These are phyloP conservation scores for Euzetes globulus DNA, from an alignment of 2,888 invertebrate species.

Conservation along the genomic window DNA sequence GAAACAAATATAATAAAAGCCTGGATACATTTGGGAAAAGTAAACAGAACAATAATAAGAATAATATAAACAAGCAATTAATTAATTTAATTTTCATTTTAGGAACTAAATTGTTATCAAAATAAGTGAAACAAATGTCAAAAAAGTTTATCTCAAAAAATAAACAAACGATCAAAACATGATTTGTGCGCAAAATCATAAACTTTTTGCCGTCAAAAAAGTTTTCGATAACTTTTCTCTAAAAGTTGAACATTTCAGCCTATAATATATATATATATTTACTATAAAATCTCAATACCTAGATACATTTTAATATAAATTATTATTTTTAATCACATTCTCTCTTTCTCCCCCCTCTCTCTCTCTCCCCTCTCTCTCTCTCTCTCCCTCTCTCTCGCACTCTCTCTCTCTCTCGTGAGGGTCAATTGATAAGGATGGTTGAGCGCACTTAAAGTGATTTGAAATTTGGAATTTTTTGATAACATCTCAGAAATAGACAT, in stretches of 20 bases:
- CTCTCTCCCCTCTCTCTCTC: no score
- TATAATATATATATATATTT: no score
- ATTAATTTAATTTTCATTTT: neutral
- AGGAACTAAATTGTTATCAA: neutral
- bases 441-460: neutral
- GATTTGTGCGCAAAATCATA: neutral
- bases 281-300: no score
- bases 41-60: neutral
- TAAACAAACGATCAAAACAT: neutral
- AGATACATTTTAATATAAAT: no score
- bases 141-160: neutral
- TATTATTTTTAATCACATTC: no score
- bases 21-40: neutral
- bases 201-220: neutral
- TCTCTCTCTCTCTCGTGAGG: no score
- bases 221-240: neutral
- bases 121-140: neutral
- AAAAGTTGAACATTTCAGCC: neutral
- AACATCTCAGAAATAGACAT: no score
- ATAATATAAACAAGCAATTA: neutral
- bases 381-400: no score
- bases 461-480: no score
- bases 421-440: no score
- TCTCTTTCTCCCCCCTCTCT: no score
- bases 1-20: neutral